phyloP scores from a whole-genome alignment of 2,113 vertebrate species.

The Propithecus coquereli region DNA sequence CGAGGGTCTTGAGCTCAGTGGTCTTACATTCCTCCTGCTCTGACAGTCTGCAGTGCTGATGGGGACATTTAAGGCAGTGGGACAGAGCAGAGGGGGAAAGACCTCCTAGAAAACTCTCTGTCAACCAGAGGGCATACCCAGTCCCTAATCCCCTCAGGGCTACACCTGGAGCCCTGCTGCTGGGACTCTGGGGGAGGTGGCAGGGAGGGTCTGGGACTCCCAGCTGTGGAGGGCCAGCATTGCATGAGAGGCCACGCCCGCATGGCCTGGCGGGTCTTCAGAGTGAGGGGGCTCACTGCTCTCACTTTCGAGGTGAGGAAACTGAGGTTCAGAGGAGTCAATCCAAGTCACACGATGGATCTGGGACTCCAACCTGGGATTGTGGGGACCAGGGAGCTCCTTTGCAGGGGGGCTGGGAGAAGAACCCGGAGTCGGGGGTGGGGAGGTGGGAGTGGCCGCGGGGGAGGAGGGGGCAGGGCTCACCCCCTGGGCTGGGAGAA shows the following conservation, averaged over 20 bases:
- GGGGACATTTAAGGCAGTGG: not conserved
- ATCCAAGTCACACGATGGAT: not conserved
- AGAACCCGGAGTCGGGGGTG: not conserved
- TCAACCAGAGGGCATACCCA: not conserved
- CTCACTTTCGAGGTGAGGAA: not conserved
- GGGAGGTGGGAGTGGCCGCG: accelerated
- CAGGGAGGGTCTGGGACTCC: not conserved
- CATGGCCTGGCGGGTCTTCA: not conserved
- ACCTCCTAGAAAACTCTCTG: not conserved
- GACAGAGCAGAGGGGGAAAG: not conserved
- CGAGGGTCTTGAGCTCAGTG: not conserved
- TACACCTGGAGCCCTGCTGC: not conserved
- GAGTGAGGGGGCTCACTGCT: not conserved
- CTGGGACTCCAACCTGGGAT: not conserved
- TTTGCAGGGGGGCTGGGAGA: not conserved
- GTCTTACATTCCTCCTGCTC: not conserved
- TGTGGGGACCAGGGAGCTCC: not conserved
- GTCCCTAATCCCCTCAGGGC: not conserved
- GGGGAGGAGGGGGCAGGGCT: constrained; percentile 25
- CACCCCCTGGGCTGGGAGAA: not conserved
- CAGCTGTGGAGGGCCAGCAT: not conserved
- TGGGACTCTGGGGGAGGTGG: not conserved
- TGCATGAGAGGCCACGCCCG: accelerated
- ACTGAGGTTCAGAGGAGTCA: not conserved
- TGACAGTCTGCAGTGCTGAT: not conserved